Base-by-base conservation (phyloP, 2,797 vertebrate genomes). In the Podarcis siculus region DNA sequence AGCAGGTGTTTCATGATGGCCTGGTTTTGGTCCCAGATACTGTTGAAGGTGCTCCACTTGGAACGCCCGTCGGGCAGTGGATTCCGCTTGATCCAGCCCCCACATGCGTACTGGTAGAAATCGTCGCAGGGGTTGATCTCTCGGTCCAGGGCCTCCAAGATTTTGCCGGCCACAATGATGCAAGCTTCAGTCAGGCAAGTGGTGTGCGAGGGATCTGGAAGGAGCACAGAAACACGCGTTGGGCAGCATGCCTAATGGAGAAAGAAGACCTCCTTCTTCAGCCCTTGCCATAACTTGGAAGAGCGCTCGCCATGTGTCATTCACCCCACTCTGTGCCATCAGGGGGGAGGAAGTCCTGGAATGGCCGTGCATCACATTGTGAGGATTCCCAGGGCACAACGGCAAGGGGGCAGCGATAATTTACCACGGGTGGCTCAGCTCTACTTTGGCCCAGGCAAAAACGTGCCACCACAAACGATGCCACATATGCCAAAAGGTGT, bases 21-120 rank as follows among this genome's bases (percentile, higher is more conserved):
- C 96, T 99, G 98, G 96, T 99, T 99, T 96, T 99, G 98, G 94
- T 99, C 98, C 98, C 98, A 98, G 96, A 99, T 98, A 95, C 98
- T 98, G 97, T 99, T 99, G 96, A 99, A 99, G 25, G 98, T 99
- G 94, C 98, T 99, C 99, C 99, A 99, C 69, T 98, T 98, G 5
- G 99, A 98, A 1, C 97, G 98, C 8, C 98, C 99, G 0, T 98
- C 98, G 0, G 99, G 98, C 84, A 99, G 97, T 0, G 99, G 99
- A 95, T 99, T 99, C 88, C 98, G 98, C 91, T 97, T 98, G 93
- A 98, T 98, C 99, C 99, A 99, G 45, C 99, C 99, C 5, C 99
- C 99, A 0, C 99, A 99, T 0, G 99, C 98, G 30, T 98, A 99
- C 95, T 98, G 98, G 95, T 99, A 99, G 96, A 99, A 99, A 95